Percentiles rank a stretch among this genome's conserved stretches.
Conservation (phyloP, 1,140 invertebrate genomes). For the Brachionus paranguensis region DNA sequence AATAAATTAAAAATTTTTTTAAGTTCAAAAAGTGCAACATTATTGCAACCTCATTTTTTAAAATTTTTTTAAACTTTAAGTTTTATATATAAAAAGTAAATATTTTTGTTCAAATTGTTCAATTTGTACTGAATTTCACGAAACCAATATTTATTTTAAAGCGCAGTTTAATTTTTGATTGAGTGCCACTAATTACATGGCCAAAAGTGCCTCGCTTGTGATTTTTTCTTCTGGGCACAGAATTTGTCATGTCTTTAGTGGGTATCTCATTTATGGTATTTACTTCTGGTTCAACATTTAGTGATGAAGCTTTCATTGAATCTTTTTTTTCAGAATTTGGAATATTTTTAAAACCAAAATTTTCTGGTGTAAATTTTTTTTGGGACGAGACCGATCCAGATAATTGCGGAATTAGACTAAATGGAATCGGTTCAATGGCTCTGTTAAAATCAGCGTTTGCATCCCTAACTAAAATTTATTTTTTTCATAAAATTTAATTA, state of each 20-base stretch:
- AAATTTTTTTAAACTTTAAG: too few species aligned
- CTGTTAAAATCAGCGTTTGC: neutral
- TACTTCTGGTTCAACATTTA: neutral
- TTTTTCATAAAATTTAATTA: neutral
- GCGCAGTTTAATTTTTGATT: neutral
- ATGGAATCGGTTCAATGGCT: neutral
- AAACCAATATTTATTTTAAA: too few species aligned
- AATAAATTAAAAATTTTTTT: too few species aligned
- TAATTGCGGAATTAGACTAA: neutral
- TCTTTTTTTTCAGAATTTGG: neutral
- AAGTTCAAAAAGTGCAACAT: too few species aligned
- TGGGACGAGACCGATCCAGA: neutral
- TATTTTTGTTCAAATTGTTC: too few species aligned
- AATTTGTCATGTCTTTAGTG: neutral
- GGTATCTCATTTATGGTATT: neutral
- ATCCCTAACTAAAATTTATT: neutral
- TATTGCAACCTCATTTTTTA: too few species aligned
- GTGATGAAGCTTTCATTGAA: neutral
- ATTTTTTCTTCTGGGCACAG: neutral
- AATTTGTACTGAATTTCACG: too few species aligned
- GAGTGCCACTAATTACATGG: neutral
- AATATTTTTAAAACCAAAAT: neutral
- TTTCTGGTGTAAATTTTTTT: neutral
- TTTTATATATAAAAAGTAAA: too few species aligned
- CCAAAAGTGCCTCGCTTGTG: neutral